phyloP scores from a whole-genome alignment of 2,797 vertebrate species.

The Coranthus polyacanthus region DNA sequence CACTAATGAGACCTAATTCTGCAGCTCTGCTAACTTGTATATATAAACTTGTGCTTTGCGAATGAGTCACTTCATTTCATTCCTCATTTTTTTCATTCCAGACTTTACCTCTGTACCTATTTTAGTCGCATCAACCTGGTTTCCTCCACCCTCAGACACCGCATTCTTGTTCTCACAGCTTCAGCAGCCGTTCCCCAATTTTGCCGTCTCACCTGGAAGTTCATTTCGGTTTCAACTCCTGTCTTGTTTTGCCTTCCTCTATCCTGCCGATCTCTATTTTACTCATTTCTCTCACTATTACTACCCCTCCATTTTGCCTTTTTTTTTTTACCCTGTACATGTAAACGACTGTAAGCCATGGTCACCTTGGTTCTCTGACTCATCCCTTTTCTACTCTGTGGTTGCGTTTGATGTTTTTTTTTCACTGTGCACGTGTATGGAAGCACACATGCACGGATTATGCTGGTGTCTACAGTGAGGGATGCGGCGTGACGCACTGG shows the following conservation, averaged over 20 bases:
- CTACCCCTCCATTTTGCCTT: conserved; percentile 7
- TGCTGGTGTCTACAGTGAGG: conserved; percentile 43
- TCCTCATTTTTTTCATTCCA: conserved; percentile 10
- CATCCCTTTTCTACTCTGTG: conserved; percentile 38
- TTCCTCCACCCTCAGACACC: neutral
- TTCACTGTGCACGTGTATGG: neutral
- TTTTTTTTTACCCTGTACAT: conserved; percentile 14
- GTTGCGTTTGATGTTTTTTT: neutral
- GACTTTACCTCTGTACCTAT: neutral
- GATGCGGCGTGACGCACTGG: conserved; percentile 73
- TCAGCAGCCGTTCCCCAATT: neutral
- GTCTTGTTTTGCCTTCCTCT: neutral
- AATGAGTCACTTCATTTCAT: neutral
- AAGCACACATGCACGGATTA: conserved; percentile 33
- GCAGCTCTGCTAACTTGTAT: too few relatives aligned
- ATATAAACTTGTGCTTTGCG: too few relatives aligned
- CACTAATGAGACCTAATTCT: conserved; percentile 47
- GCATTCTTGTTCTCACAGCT: neutral
- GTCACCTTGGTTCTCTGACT: conserved; percentile 60
- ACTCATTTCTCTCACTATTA: conserved; percentile 14
- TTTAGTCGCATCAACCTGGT: conserved; percentile 1
- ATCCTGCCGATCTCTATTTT: conserved; percentile 5
- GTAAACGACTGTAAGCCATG: conserved; percentile 20
- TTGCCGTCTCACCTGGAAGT: conserved; percentile 5
- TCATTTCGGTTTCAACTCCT: conserved; percentile 9